These are phyloP conservation scores for Acanthosepion esculentum DNA, from an alignment of 2,888 invertebrate genomes.

Conservation along the genomic window DNA sequence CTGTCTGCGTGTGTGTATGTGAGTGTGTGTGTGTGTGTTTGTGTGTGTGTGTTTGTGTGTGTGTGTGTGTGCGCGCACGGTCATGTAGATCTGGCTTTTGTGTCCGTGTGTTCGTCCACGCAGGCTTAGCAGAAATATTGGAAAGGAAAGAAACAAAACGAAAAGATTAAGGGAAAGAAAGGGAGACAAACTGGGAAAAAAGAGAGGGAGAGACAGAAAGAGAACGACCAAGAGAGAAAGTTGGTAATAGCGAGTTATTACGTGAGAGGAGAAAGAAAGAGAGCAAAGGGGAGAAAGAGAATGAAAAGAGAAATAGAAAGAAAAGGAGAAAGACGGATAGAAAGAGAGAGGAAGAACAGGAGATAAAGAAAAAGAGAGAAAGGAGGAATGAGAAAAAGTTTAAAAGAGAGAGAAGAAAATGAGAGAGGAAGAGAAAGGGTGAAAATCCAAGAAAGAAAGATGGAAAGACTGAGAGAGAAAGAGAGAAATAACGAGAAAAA, in stretches of 20 bases:
- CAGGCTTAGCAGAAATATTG: neutral
- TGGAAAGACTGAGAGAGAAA: neutral
- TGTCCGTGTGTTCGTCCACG: neutral
- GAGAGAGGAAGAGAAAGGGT: neutral
- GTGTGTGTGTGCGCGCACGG: neutral
- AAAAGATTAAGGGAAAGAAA: neutral
- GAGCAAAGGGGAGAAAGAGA: neutral
- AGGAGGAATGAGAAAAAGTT: neutral
- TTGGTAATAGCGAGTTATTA: neutral
- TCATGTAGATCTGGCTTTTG: neutral
- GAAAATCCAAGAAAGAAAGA: neutral
- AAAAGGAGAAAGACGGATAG: too few species aligned
- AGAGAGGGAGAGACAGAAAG: neutral
- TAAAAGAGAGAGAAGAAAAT: too few species aligned
- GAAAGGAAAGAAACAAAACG: neutral
- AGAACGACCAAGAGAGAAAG: neutral
- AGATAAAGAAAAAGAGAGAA: neutral
- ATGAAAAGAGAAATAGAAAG: neutral
- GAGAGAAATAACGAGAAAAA: neutral
- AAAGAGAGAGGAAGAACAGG: neutral
- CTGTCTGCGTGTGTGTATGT: neutral
- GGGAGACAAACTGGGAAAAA: neutral
- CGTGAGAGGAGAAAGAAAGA: neutral
- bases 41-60: neutral
- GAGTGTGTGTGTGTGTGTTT: neutral